phyloP scores from a whole-genome alignment of 2,113 vertebrate species.

The Neopipo cinnamomea region DNA sequence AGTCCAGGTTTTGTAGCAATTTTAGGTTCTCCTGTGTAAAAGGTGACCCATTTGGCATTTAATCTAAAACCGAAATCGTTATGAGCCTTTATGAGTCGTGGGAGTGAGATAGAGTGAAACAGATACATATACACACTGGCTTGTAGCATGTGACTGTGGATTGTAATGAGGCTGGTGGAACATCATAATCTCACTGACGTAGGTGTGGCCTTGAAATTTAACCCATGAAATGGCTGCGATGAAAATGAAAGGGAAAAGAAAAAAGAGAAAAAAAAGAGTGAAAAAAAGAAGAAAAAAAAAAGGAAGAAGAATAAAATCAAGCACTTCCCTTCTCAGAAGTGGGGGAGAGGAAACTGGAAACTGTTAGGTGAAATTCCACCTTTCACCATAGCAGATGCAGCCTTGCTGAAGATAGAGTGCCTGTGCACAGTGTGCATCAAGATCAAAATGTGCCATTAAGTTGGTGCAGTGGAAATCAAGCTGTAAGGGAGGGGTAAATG shows the following conservation, averaged over 20 bases:
- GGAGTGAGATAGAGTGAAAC: not conserved
- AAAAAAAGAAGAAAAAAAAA: rapidly evolving
- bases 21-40: not conserved
- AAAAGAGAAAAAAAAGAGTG: rapidly evolving
- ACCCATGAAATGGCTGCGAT: not conserved
- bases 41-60: not conserved
- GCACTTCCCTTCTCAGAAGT: not conserved
- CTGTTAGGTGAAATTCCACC: not conserved
- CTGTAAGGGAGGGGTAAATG: not conserved
- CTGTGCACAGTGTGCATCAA: not conserved
- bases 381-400: not conserved
- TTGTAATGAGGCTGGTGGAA: not conserved
- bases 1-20: not conserved
- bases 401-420: rapidly evolving
- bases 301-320: not conserved
- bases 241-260: not conserved
- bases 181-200: not conserved
- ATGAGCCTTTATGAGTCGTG: not conserved
- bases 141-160: not conserved
- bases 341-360: not conserved
- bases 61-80: not conserved
- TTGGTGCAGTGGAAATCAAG: not conserved
- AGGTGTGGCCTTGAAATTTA: not conserved
- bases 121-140: not conserved
- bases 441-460: not conserved